These are phyloP conservation scores for Percopsis transmontana DNA, from an alignment of 2,113 vertebrate genomes.

Conservation along the genomic window DNA sequence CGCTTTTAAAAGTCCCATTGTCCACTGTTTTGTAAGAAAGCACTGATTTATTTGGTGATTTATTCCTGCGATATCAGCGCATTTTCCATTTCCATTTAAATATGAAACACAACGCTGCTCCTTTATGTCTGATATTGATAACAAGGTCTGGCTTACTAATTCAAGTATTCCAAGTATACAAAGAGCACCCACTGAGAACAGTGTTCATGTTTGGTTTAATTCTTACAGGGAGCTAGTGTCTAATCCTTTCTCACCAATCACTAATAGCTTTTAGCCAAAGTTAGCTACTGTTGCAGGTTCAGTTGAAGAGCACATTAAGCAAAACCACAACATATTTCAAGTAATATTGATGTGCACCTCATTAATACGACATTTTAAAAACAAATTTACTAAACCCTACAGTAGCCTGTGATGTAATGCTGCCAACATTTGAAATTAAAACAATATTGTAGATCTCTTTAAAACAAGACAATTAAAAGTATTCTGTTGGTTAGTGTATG, in stretches of 20 bases:
- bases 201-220: no score
- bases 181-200: no score
- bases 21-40: neutral
- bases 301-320: constrained; percentile 29
- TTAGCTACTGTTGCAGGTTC: neutral
- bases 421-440: neutral
- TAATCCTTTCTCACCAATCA: neutral
- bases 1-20: neutral
- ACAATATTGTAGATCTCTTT: no score
- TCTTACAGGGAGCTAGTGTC: no score
- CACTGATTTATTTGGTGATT: neutral
- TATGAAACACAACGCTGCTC: neutral
- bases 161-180: no score
- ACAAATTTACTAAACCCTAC: no score
- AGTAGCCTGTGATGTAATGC: no score
- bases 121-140: neutral
- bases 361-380: no score
- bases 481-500: no score
- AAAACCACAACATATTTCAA: constrained; percentile 28
- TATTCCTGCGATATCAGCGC: neutral
- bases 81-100: neutral
- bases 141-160: neutral
- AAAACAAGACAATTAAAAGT: no score
- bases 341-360: constrained; percentile 28
- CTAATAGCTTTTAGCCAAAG: constrained; percentile 36